Evolutionary conservation across 1,140 invertebrate genomes (phyloP).

Genomic region (Drosophila tristis): DNA sequence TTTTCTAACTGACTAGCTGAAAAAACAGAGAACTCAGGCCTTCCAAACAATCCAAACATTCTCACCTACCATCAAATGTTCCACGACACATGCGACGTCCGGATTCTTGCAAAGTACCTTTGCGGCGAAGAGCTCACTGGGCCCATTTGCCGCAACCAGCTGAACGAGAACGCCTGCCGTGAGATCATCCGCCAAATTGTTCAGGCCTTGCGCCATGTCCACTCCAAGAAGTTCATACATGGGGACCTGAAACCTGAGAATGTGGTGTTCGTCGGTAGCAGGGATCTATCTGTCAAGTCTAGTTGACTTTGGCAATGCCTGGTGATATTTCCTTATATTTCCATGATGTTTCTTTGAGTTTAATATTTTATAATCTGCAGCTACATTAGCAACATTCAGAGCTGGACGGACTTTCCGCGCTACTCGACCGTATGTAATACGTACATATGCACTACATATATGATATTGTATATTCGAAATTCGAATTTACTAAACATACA

Average conservation of each 20-base stretch:
- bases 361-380: slow-evolving; percentile 71
- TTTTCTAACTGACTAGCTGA: too few species aligned
- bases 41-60: too few species aligned
- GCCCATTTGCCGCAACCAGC: slow-evolving; percentile 87
- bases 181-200: slow-evolving; percentile 91
- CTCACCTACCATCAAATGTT: too few species aligned
- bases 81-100: too few species aligned
- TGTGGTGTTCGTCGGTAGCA: slow-evolving; percentile 88
- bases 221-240: slow-evolving; percentile 93
- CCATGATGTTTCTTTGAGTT: neutral
- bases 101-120: too few species aligned
- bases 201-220: slow-evolving; percentile 92
- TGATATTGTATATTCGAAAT: too few species aligned
- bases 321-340: slow-evolving; percentile 31
- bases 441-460: too few species aligned
- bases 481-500: too few species aligned
- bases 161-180: slow-evolving; percentile 89
- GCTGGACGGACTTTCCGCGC: slow-evolving; percentile 91
- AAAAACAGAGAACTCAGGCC: too few species aligned
- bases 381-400: slow-evolving; percentile 86
- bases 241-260: slow-evolving; percentile 96
- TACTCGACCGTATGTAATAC: slow-evolving; percentile 88
- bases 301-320: slow-evolving; percentile 96
- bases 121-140: too few species aligned
- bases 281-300: slow-evolving; percentile 89